A percentile compares a stretch with the other conserved stretches of the same genome.
Conservation (phyloP, 1,140 invertebrate genomes). For the Drosophila sproati region DNA sequence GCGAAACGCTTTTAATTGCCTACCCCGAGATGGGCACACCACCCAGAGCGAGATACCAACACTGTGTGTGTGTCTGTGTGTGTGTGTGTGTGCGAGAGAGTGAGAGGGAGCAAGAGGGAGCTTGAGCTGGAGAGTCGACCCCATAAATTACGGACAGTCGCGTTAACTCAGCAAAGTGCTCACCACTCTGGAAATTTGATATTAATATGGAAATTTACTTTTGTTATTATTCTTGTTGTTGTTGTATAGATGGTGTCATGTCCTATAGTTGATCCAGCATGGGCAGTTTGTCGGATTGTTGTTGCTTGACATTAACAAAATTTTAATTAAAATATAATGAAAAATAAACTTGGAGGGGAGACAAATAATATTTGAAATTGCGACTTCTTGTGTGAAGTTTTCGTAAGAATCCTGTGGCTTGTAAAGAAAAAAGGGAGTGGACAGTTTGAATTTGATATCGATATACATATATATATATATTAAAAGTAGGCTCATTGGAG, state of each 20-base stretch:
- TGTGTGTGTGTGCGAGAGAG: not conserved
- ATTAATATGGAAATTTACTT: conserved; percentile 60
- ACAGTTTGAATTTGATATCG: not conserved
- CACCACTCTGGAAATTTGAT: conserved; percentile 51
- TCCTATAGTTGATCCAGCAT: conserved; percentile 14
- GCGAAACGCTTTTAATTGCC: conserved; percentile 57
- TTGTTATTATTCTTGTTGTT: conserved; percentile 32
- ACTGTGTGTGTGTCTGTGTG: too few species aligned
- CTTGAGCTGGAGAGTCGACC: conserved; percentile 12
- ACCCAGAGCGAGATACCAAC: not conserved
- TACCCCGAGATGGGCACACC: conserved; percentile 13
- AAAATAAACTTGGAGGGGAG: conserved; percentile 42
- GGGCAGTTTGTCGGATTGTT: conserved; percentile 1
- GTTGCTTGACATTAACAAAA: conserved; percentile 36
- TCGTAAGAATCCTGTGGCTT: conserved; percentile 1
- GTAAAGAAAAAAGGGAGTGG: not conserved
- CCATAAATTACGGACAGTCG: conserved; percentile 69
- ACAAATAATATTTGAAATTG: conserved; percentile 2
- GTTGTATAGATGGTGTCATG: conserved; percentile 18
- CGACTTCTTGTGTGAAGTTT: conserved; percentile 3
- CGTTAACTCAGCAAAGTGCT: conserved; percentile 49
- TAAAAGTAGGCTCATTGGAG: too few species aligned
- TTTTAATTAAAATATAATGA: conserved; percentile 73
- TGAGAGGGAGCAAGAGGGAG: not conserved
- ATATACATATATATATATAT: too few species aligned